Evolutionary conservation across 2,797 vertebrate species (phyloP), one percentile per base, ranked within the genome.

Genomic region (Cottoperca gobio): DNA sequence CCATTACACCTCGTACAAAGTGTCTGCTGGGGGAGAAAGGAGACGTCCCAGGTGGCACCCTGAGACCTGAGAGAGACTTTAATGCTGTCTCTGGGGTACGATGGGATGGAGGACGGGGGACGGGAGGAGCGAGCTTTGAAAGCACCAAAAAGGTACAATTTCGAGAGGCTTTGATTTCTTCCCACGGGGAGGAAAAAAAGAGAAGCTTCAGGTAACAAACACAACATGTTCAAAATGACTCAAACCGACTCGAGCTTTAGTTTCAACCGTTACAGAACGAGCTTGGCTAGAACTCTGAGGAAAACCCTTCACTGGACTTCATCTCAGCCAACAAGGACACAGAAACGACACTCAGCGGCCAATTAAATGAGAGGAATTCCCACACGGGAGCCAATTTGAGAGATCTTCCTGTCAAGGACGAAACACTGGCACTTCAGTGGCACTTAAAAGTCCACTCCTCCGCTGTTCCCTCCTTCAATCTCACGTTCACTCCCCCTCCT

Each of bases 121-220:
- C 31, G 23, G 28, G 13, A 13, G 40, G 61, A n/a, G 55, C 55
- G n/a, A 24, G 28, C 48, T 8, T 13, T 33, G 46, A 28, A 46
- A 5, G 23, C 49, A 24, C n/a, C 16, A n/a, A 19, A 53, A 48
- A 26, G 53, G 24, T 48, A 40, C 59, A 8, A 57, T 40, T 73
- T 62, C 52, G 43, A 52, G 42, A 59, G 24, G 24, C 64, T 69
- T 73, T 69, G 52, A 73, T 81, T 62, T 17, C 4, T 24, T 78
- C 53, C 50, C 50, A 19, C 9, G n/a, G 42, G 48, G 42, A 35
- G 24, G 4, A 46, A 46, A 57, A 39, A 11, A 11, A 23, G 43
- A 28, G 52, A 14, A 49, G 48, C 19, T n/a, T n/a, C 43, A 10
- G 43, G 9, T 46, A 46, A 46, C 33, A 23, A 24, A 24, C 16